phyloP scores from a whole-genome alignment of 2,797 vertebrate species.

The Malacoraja senta region DNA sequence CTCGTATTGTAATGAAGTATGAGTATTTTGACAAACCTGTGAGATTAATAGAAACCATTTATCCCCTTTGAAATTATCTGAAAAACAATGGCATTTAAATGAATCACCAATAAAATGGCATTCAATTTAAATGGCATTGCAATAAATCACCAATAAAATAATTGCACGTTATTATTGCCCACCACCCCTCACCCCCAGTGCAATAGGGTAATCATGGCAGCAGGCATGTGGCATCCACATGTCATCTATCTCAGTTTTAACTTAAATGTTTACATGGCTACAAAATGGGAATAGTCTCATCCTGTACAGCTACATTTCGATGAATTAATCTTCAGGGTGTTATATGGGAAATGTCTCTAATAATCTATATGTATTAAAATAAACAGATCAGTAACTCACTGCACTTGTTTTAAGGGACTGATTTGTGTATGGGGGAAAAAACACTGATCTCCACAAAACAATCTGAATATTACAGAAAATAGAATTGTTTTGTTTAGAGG shows the following conservation, averaged over 20 bases:
- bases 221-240: background rate
- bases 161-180: background rate
- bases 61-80: background rate
- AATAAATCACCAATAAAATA: background rate
- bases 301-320: background rate
- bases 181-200: too few relatives aligned
- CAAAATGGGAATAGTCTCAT: background rate
- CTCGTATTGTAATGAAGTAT: background rate
- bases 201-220: background rate
- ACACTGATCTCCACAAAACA: background rate
- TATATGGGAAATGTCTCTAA: background rate
- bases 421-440: background rate
- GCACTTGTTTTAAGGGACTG: background rate
- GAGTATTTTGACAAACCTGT: background rate
- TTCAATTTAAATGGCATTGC: background rate
- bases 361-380: background rate
- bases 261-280: conserved; percentile 26
- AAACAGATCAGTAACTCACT: background rate
- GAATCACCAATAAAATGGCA: too few relatives aligned
- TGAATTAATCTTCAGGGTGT: background rate
- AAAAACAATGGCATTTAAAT: background rate
- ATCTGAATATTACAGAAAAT: background rate
- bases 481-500: background rate
- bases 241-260: background rate
- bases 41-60: background rate